A percentile compares a stretch with the other conserved stretches of the same genome.
phyloP scores from a whole-genome alignment of 2,797 vertebrate genomes.

The Xiphophorus birchmanni region DNA sequence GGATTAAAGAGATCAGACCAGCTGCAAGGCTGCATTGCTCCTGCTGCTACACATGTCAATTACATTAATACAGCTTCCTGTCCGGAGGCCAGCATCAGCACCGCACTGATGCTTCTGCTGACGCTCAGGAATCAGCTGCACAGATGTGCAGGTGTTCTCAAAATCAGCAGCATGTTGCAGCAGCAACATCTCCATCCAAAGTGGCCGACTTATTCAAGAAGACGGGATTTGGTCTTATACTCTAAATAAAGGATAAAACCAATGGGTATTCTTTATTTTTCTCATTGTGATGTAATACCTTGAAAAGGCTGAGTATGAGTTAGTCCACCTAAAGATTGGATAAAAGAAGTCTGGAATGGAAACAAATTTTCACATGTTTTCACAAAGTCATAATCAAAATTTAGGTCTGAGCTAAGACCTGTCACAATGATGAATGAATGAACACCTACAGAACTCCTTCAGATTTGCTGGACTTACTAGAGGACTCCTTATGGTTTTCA shows the following conservation, averaged over 20 bases:
- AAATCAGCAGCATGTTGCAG: constrained; percentile 34
- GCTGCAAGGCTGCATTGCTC: constrained; percentile 52
- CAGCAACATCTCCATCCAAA: constrained; percentile 12
- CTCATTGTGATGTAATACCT: constrained; percentile 5
- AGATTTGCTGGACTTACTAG: no score
- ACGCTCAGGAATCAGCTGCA: constrained; percentile 10
- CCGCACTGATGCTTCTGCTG: constrained; percentile 18
- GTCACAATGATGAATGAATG: no score
- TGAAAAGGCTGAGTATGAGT: not conserved
- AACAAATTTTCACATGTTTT: no score
- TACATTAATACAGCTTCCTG: constrained; percentile 68
- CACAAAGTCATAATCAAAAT: no score
- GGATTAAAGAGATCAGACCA: constrained; percentile 69
- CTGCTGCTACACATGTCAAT: constrained; percentile 65
- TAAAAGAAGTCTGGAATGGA: no score
- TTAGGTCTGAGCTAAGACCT: no score
- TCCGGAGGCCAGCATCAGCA: constrained; percentile 41
- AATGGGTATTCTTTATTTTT: not conserved
- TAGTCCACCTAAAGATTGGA: no score
- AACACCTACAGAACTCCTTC: no score
- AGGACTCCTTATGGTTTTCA: no score
- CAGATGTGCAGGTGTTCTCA: constrained; percentile 31
- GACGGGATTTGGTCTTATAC: constrained; percentile 3
- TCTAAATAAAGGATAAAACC: not conserved
- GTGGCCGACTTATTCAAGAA: constrained; percentile 16